phyloP scores from a whole-genome alignment of 2,888 invertebrate species.

The Drosophila nr. perissopoda region DNA sequence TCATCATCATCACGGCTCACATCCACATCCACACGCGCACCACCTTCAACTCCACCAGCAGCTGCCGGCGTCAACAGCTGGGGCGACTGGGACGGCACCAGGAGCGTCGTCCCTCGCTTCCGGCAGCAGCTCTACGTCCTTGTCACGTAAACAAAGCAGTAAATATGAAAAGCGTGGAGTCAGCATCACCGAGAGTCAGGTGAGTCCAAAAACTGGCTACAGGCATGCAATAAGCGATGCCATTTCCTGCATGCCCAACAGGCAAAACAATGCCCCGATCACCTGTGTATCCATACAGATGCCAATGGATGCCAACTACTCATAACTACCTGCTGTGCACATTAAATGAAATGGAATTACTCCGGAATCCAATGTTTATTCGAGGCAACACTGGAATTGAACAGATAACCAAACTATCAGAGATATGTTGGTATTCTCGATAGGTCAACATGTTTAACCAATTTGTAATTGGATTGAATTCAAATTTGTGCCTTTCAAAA shows the following conservation, averaged over 20 bases:
- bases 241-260: not conserved
- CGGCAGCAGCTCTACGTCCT: conserved; percentile 66
- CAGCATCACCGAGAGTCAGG: conserved; percentile 85
- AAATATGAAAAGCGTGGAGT: conserved; percentile 85
- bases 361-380: not conserved
- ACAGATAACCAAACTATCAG: not conserved
- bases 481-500: not conserved
- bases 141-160: conserved; percentile 85
- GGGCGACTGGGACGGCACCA: conserved; percentile 12
- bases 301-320: conserved; percentile 10
- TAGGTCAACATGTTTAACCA: not conserved
- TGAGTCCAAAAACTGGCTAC: conserved; percentile 60
- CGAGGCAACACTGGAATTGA: not conserved
- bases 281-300: not conserved
- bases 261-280: conserved; percentile 17
- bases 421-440: not conserved
- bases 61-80: conserved; percentile 13
- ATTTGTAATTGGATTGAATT: not conserved
- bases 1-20: conserved; percentile 60
- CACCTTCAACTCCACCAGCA: conserved; percentile 50
- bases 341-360: not conserved
- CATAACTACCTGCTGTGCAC: not conserved
- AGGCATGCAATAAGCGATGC: conserved; percentile 6
- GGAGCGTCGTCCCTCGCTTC: conserved; percentile 54
- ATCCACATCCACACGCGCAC: conserved; percentile 48